These are phyloP conservation scores for Drosophila burlai DNA, from an alignment of 1,140 invertebrate genomes.

Conservation along the genomic window DNA sequence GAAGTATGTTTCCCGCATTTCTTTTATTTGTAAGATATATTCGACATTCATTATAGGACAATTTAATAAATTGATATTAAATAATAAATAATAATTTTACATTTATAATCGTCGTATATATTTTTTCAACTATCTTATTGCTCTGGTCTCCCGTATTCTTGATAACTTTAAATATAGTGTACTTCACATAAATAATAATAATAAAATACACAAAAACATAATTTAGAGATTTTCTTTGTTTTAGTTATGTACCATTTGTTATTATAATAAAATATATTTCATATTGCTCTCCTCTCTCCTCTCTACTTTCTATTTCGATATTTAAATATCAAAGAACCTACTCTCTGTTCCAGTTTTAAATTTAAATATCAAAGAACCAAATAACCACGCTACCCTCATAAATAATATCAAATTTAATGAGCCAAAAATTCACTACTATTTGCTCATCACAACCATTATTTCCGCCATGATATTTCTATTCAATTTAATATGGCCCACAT, in stretches of 20 bases:
- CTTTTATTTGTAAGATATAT: background rate
- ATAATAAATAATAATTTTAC: background rate
- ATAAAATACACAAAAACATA: background rate
- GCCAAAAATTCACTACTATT: background rate
- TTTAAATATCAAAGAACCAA: slow-evolving; percentile 4
- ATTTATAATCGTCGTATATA: no score
- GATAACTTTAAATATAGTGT: background rate
- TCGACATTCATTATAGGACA: background rate
- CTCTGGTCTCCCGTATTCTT: background rate
- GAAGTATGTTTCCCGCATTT: background rate
- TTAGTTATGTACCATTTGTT: background rate
- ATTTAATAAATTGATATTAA: background rate
- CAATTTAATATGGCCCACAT: slow-evolving; percentile 16
- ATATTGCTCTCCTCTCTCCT: background rate
- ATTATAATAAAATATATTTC: background rate
- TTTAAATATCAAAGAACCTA: background rate
- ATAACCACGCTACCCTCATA: background rate
- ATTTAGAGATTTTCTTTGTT: background rate
- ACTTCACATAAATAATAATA: background rate
- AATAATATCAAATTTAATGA: slow-evolving; percentile 12
- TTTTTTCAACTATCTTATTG: background rate
- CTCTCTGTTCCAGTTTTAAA: background rate
- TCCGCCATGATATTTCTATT: slow-evolving; percentile 2
- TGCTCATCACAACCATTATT: slow-evolving; percentile 3
- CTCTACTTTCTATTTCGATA: background rate